Base-by-base conservation (phyloP, 2,113 vertebrate genomes). In the Riparia riparia region DNA sequence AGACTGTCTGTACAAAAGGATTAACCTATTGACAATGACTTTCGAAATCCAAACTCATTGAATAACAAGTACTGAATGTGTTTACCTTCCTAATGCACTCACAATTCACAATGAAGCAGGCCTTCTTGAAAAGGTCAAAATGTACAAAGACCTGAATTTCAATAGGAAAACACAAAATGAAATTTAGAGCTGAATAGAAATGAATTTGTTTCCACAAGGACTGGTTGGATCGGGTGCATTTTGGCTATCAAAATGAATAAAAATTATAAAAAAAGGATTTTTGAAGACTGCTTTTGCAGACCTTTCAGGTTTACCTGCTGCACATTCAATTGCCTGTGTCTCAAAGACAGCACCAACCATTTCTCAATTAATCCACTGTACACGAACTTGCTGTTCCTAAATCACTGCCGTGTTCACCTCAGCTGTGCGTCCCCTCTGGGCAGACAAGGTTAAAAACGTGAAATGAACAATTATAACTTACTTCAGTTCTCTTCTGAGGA, bases 21-120 rank as follows among this genome's bases (percentile, higher is more conserved):
- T 98, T 98, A 98, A 97, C 98, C 96, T 98, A 98, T 97, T 98
- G 98, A 98, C 98, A 98, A 98, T 97, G 96, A 97, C 95, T 97
- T 98, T 97, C 93, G 92, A 95, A 98, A 98, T 96, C 93, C 89
- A 97, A 95, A 96, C 94, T 97, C 94, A 97, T 97, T 98, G 97
- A 98, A 98, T 98, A 98, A 97, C 96, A 98, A 98, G 97, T 90
- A 82, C 95, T 96, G 97, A 97, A 96, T 97, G 58, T 98, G 97
- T 98, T 98, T 98, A 97, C 97, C 93, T 98, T 98, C 80, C 95
- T 98, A 98, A 98, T 98, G 95, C 96, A 98, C 97, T 96, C 96
- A 97, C 97, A 98, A 97, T 98, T 98, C 96, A 98, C 97, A 97
- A 74, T 93, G 96, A 98, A 97, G 91, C 95, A 96, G 93, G 73